A percentile compares a stretch with the other conserved stretches of the same genome.
phyloP scores from a whole-genome alignment of 2,888 invertebrate genomes.

The Conchocele bisecta region DNA sequence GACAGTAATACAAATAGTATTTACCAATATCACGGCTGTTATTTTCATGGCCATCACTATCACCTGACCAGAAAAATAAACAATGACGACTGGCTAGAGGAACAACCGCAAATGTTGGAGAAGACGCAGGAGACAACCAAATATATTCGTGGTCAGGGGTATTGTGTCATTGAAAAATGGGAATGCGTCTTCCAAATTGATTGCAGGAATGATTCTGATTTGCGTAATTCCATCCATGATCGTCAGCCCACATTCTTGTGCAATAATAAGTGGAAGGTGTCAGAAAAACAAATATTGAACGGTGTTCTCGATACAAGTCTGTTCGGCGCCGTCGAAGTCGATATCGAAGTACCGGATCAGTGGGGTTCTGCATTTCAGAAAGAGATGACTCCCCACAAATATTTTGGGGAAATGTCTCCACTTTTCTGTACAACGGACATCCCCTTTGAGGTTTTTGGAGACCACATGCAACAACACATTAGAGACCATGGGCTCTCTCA shows the following conservation, averaged over 20 bases:
- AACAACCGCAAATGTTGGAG: too few species aligned
- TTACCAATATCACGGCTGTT: neutral
- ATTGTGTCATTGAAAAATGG: neutral
- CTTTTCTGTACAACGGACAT: slow-evolving; percentile 31
- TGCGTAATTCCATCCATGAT: neutral
- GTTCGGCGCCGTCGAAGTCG: neutral
- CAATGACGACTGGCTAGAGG: slow-evolving; percentile 2
- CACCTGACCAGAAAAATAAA: too few species aligned
- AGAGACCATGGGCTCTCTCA: neutral
- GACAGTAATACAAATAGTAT: neutral
- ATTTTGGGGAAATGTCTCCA: slow-evolving; percentile 25
- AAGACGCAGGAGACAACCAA: too few species aligned
- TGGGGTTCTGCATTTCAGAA: neutral
- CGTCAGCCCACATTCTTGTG: neutral
- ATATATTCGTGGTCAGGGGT: neutral
- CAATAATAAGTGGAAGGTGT: neutral
- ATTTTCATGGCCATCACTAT: neutral
- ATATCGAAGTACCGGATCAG: neutral
- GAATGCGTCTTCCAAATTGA: too few species aligned
- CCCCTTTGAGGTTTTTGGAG: neutral
- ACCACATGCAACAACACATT: neutral
- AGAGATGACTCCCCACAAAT: slow-evolving; percentile 15
- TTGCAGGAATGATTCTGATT: too few species aligned
- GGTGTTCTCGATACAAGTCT: neutral
- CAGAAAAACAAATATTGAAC: neutral